Conservation (phyloP, 2,888 invertebrate species). For the Ophion ventricosus region DNA sequence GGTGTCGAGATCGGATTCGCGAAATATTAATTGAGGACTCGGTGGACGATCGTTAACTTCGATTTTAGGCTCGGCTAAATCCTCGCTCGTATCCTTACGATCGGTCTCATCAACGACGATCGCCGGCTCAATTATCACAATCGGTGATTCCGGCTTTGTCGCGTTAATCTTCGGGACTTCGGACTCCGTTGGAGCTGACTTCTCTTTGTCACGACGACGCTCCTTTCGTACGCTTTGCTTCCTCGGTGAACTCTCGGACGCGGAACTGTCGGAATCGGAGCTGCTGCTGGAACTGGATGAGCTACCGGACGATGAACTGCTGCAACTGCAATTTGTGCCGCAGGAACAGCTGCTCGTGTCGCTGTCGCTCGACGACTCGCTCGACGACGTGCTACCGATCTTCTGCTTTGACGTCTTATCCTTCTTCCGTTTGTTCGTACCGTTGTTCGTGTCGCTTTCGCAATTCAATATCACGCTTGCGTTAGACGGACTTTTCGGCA, state of each 20-base stretch:
- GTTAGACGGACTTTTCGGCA: conserved; percentile 61
- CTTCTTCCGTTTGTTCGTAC: conserved; percentile 70
- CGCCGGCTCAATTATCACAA: conserved; percentile 83
- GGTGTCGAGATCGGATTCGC: conserved; percentile 93
- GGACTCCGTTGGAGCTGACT: conserved; percentile 77
- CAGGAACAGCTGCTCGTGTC: conserved; percentile 91
- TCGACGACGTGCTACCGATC: conserved; percentile 87
- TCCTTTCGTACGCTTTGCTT: conserved; percentile 79
- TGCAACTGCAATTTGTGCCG: conserved; percentile 93
- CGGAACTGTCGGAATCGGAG: conserved; percentile 86
- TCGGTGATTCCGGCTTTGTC: conserved; percentile 74
- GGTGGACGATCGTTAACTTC: conserved; percentile 56
- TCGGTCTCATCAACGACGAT: conserved; percentile 84
- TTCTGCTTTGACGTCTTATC: conserved; percentile 81
- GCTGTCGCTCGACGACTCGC: conserved; percentile 90
- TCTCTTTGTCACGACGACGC: conserved; percentile 80
- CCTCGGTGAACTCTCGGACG: conserved; percentile 85
- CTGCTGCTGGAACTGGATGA: conserved; percentile 86
- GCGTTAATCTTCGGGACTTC: conserved; percentile 81
- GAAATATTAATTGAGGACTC: conserved; percentile 79
- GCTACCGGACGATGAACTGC: conserved; percentile 89
- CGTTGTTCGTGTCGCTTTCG: conserved; percentile 69
- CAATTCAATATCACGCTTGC: conserved; percentile 55
- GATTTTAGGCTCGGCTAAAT: conserved; percentile 54
- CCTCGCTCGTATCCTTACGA: conserved; percentile 57